Percentiles rank a stretch among this genome's conserved stretches.
phyloP scores from a whole-genome alignment of 2,797 vertebrate species.

The Oreochromis mossambicus region DNA sequence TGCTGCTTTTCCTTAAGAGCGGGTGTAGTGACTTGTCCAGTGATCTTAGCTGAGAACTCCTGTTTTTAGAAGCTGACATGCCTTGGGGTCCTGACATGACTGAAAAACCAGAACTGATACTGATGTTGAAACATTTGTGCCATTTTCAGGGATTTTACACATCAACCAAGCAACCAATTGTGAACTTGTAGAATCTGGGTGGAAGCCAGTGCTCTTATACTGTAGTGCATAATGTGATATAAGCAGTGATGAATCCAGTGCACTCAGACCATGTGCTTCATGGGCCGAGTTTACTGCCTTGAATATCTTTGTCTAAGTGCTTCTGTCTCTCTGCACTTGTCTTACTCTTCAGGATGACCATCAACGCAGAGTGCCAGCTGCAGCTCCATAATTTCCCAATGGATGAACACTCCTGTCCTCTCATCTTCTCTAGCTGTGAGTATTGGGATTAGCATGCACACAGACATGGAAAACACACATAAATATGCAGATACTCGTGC shows the following conservation, averaged over 20 bases:
- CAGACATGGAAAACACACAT: not conserved
- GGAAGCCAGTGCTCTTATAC: not conserved
- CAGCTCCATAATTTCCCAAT: constrained; percentile 95
- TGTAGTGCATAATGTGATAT: not conserved
- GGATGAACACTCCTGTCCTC: constrained; percentile 93
- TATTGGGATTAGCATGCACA: constrained; percentile 33
- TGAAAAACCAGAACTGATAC: not conserved
- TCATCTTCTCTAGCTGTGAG: constrained; percentile 96
- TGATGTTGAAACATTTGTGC: constrained; percentile 41
- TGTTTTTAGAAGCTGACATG: not conserved
- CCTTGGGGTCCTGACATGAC: constrained; percentile 15
- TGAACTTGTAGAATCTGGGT: constrained; percentile 45
- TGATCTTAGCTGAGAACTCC: constrained; percentile 4
- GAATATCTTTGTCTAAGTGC: constrained; percentile 8
- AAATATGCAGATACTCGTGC: not conserved
- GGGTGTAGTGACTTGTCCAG: constrained; percentile 24
- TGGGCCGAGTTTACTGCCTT: not conserved
- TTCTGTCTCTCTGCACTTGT: not conserved
- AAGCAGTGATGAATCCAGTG: not conserved
- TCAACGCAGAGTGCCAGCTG: constrained; percentile 92
- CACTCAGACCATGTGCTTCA: not conserved
- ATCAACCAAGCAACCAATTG: constrained; percentile 33
- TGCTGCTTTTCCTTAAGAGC: constrained; percentile 5
- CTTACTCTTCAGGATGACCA: constrained; percentile 83
- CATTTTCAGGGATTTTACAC: constrained; percentile 38